Evolutionary conservation across 2,888 invertebrate genomes (phyloP), one percentile per base, ranked within the genome.

Genomic region (Drosophila helvetica): DNA sequence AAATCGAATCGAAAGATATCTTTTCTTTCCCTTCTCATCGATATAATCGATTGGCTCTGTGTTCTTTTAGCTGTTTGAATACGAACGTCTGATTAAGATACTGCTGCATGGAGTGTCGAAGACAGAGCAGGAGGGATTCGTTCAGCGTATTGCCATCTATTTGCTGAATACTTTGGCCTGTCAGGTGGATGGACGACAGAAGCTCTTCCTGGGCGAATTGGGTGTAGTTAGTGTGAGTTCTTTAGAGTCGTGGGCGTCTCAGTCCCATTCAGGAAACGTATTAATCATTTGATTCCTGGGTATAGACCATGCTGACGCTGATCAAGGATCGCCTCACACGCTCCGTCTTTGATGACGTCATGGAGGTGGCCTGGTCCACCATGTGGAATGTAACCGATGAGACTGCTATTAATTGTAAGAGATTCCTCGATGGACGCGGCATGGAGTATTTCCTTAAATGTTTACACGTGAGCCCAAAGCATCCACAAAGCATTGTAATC

Each of bases 311-410:
- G 97, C 92, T 99, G 86, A 94, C 95, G 84, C 93, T 99, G 80
- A 98, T 99, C 72, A 94, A 95, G 60, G 95, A 96, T 89, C 95
- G 98, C 55, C 93, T 98, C 68, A 94, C 94, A 65, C 93, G 95
- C 43, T 94, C 94, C 64, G 93, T 96, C 46, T 98, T 98, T 90
- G 99, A 99, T 91, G 99, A 99, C 91, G 97, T 98, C 18, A 94
- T 99, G 93, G 98, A 99, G 93, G 98, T 98, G 17, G 98, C 98
- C 4, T 99, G 99, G 99, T 98, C 98, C 65, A 98, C 98, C n/a
- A 96, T 99, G 96, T 99, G 99, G 99, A 99, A 99, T 92, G 96
- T 97, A 78, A 96, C 97, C 38, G 99, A 99, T 92, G 99, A 99
- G 93, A 99, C 98, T 12, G 97, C 98, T 48, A 94, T 95, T 82